phyloP scores from a whole-genome alignment of 2,113 vertebrate genomes.

The Pseudonaja textilis region DNA sequence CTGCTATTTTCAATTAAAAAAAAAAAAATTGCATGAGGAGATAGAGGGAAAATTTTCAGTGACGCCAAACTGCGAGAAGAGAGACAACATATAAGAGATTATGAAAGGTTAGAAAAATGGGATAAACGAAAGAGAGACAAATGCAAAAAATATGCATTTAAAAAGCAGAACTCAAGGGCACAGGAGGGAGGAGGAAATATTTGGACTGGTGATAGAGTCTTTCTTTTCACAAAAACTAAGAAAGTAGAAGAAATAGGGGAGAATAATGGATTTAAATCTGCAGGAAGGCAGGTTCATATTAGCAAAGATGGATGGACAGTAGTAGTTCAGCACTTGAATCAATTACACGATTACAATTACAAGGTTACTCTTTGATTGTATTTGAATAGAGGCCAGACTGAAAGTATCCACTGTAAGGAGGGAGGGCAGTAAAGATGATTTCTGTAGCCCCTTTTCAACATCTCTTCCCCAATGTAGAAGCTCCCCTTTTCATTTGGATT shows the following conservation, averaged over 20 bases:
- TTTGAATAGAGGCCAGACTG: background rate
- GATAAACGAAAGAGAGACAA: background rate
- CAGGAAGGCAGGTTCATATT: background rate
- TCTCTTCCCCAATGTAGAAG: background rate
- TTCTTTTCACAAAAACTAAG: background rate
- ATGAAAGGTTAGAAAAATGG: background rate
- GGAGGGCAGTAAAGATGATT: background rate
- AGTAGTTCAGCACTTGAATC: background rate
- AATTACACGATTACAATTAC: background rate
- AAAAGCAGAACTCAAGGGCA: background rate
- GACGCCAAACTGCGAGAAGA: background rate
- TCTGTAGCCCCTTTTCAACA: background rate
- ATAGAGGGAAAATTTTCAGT: background rate
- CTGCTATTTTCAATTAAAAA: background rate
- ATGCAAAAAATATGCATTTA: background rate
- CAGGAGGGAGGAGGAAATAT: background rate
- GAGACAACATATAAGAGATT: background rate
- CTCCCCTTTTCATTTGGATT: background rate
- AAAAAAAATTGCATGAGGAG: background rate
- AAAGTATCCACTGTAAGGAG: background rate
- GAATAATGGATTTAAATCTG: background rate
- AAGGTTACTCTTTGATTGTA: background rate
- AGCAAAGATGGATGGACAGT: background rate
- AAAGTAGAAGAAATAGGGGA: background rate
- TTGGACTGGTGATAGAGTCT: background rate